Percentiles rank a stretch among this genome's conserved stretches.
Conservation (phyloP, 2,888 invertebrate species). For the Phlogophora meticulosa region DNA sequence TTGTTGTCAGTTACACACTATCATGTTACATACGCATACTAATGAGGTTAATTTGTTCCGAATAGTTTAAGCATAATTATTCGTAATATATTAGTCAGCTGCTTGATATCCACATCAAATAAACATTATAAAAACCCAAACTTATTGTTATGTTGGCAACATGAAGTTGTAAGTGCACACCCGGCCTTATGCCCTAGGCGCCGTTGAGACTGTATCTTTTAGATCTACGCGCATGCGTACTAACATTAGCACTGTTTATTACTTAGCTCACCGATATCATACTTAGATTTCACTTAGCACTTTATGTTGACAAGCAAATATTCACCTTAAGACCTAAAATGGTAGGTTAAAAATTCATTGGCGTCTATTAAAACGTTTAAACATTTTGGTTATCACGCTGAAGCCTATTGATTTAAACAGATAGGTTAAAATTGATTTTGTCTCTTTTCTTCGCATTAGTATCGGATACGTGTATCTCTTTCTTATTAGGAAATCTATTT, state of each 20-base stretch:
- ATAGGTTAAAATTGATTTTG: constrained; percentile 56
- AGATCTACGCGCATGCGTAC: constrained; percentile 81
- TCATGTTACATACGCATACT: background rate
- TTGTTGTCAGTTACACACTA: background rate
- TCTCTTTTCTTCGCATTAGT: constrained; percentile 56
- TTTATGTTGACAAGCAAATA: constrained; percentile 48
- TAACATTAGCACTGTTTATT: constrained; percentile 78
- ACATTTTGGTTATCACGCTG: constrained; percentile 56
- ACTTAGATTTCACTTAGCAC: constrained; percentile 70
- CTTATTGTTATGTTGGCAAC: constrained; percentile 49
- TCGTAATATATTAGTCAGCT: constrained; percentile 39
- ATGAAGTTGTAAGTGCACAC: constrained; percentile 55
- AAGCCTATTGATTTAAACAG: constrained; percentile 65
- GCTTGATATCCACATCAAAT: constrained; percentile 43
- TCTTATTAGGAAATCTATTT: constrained; percentile 57
- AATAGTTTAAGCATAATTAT: constrained; percentile 28
- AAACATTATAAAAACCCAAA: constrained; percentile 39
- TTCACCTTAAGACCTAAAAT: constrained; percentile 19
- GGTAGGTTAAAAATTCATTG: constrained; percentile 37
- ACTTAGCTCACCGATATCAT: constrained; percentile 76
- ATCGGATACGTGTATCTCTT: constrained; percentile 47
- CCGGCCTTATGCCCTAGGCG: constrained; percentile 69
- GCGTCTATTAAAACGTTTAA: constrained; percentile 34
- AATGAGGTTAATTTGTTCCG: constrained; percentile 22
- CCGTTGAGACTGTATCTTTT: constrained; percentile 74